These are phyloP conservation scores for Scomber japonicus DNA, from an alignment of 2,113 vertebrate genomes.

Conservation along the genomic window DNA sequence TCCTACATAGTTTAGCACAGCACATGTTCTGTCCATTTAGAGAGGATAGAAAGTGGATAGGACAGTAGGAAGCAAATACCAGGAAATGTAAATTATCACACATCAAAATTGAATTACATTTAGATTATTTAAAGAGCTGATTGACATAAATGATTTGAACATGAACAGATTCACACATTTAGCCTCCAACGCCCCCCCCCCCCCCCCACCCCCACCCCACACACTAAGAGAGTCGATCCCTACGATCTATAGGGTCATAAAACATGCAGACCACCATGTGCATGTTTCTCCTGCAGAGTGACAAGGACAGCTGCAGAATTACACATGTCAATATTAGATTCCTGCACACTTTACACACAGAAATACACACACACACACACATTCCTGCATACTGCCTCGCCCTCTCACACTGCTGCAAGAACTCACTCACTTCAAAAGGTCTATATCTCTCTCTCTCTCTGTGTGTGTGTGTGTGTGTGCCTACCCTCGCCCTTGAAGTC, in stretches of 20 bases:
- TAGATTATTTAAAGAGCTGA: too few species aligned
- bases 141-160: background rate
- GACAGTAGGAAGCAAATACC: too few species aligned
- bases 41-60: too few species aligned
- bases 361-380: background rate
- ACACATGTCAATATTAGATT: background rate
- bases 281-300: constrained; percentile 39
- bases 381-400: background rate
- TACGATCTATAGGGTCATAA: background rate
- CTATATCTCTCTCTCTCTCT: background rate
- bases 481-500: constrained; percentile 97
- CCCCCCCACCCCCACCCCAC: background rate
- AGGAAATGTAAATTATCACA: too few species aligned
- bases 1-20: too few species aligned
- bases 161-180: background rate
- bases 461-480: background rate
- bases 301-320: constrained; percentile 65
- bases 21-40: too few species aligned
- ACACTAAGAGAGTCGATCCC: constrained; percentile 3
- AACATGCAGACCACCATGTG: constrained; percentile 4
- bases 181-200: too few species aligned
- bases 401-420: constrained; percentile 16
- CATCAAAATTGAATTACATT: too few species aligned
- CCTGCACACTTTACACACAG: constrained; percentile 8
- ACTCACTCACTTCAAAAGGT: constrained; percentile 20